Percentiles rank a stretch among this genome's conserved stretches.
Conservation (phyloP, 2,797 vertebrate genomes). For the Denticeps clupeoides region DNA sequence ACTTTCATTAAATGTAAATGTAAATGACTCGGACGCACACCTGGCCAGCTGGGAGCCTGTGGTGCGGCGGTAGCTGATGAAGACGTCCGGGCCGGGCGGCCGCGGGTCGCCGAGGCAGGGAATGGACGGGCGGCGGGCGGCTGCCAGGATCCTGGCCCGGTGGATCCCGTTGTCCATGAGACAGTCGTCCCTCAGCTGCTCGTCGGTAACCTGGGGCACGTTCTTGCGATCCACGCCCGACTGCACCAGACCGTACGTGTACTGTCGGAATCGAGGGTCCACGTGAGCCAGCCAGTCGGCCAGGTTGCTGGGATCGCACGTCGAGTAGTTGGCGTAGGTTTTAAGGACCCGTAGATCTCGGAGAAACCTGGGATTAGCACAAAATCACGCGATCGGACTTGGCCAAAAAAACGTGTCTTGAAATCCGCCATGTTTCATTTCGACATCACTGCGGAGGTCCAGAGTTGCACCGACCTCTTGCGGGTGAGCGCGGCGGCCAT, state of each 20-base stretch:
- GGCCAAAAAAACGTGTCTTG: too few relatives aligned
- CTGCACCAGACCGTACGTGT: constrained; percentile 85
- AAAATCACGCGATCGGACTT: not conserved
- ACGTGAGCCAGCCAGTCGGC: constrained; percentile 81
- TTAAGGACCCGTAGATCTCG: constrained; percentile 87
- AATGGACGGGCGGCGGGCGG: constrained; percentile 58
- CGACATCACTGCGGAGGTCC: not conserved
- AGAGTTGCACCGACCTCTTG: constrained; percentile 62
- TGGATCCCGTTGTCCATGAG: constrained; percentile 73
- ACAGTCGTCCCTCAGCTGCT: constrained; percentile 84
- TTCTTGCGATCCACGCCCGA: constrained; percentile 75
- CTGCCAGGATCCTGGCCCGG: constrained; percentile 73
- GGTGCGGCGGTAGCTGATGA: constrained; percentile 91
- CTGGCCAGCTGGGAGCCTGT: constrained; percentile 94
- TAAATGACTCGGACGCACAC: too few relatives aligned
- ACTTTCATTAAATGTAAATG: too few relatives aligned
- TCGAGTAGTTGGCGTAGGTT: constrained; percentile 88
- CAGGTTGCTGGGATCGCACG: constrained; percentile 90
- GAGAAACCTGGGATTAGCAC: constrained; percentile 68
- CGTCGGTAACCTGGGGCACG: constrained; percentile 74
- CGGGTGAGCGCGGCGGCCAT: constrained; percentile 76
- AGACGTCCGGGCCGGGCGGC: constrained; percentile 76
- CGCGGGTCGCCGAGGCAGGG: constrained; percentile 58
- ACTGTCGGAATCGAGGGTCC: constrained; percentile 86
- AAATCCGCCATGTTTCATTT: too few relatives aligned